phyloP scores from a whole-genome alignment of 2,797 vertebrate genomes.

The Oreochromis grahami region DNA sequence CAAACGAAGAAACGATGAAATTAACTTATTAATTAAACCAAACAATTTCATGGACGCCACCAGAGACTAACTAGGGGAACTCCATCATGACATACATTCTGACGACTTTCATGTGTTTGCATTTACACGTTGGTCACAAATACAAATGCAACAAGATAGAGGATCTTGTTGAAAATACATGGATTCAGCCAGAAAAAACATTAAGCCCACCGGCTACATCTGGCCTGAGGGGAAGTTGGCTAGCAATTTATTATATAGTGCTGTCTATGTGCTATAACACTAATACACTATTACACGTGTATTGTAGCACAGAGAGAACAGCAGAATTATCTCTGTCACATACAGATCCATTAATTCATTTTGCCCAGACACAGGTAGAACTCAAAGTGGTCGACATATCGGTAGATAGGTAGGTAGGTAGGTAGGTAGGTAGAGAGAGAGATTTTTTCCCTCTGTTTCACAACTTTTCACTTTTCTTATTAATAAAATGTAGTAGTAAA shows the following conservation, averaged over 20 bases:
- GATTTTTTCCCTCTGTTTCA: not conserved
- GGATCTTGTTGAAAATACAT: not conserved
- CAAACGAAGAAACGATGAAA: rapidly evolving
- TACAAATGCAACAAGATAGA: not conserved
- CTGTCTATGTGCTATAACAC: not conserved
- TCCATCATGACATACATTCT: not conserved
- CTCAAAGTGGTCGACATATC: not conserved
- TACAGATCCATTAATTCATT: not conserved
- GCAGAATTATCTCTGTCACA: not conserved
- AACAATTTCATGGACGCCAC: not conserved
- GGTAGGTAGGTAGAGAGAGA: too few species aligned
- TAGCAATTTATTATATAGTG: not conserved
- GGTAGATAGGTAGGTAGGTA: too few species aligned
- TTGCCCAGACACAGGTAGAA: not conserved
- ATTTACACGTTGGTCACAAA: not conserved
- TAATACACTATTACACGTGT: not conserved
- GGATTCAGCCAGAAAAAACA: not conserved
- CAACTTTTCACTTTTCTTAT: not conserved
- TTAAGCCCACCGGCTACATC: not conserved
- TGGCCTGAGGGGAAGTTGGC: not conserved
- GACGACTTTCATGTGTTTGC: not conserved
- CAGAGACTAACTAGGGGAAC: rapidly evolving
- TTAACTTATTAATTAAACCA: not conserved
- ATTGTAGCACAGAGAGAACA: not conserved
- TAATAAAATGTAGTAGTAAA: not conserved